A percentile compares a stretch with the other conserved stretches of the same genome.
phyloP scores from a whole-genome alignment of 2,888 invertebrate genomes.

The Thera britannica region DNA sequence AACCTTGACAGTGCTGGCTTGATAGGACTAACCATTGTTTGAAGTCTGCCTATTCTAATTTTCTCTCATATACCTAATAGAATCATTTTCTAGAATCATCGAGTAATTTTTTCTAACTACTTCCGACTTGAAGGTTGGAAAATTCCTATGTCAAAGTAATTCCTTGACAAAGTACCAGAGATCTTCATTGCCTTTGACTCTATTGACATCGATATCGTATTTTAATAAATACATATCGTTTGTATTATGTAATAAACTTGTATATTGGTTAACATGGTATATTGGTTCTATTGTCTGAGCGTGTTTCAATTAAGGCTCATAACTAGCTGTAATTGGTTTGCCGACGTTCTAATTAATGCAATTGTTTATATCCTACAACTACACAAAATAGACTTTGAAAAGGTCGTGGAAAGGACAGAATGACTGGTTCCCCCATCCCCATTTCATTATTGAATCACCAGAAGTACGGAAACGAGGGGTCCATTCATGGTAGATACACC shows the following conservation, averaged over 20 bases:
- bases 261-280: slow-evolving; percentile 25
- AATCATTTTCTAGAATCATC: no score
- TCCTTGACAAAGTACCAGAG: slow-evolving; percentile 5
- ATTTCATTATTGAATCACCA: no score
- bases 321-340: slow-evolving; percentile 69
- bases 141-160: slow-evolving; percentile 14
- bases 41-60: no score
- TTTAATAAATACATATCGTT: slow-evolving; percentile 53
- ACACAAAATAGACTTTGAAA: slow-evolving; percentile 22
- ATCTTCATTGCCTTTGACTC: slow-evolving; percentile 21
- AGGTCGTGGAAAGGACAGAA: slow-evolving; percentile 4
- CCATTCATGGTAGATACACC: no score
- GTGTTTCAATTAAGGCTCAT: slow-evolving; percentile 79
- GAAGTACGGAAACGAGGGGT: no score
- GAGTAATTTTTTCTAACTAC: neutral
- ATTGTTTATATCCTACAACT: slow-evolving; percentile 39
- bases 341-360: slow-evolving; percentile 41
- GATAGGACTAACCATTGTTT: no score
- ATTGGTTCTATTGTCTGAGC: slow-evolving; percentile 47
- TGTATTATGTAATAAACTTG: slow-evolving; percentile 10
- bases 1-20: no score
- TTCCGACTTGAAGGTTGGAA: slow-evolving; percentile 7
- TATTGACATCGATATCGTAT: slow-evolving; percentile 46
- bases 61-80: no score
- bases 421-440: no score